Evolutionary conservation across 2,797 vertebrate genomes (phyloP).

Genomic region (Enteromius treurensis): DNA sequence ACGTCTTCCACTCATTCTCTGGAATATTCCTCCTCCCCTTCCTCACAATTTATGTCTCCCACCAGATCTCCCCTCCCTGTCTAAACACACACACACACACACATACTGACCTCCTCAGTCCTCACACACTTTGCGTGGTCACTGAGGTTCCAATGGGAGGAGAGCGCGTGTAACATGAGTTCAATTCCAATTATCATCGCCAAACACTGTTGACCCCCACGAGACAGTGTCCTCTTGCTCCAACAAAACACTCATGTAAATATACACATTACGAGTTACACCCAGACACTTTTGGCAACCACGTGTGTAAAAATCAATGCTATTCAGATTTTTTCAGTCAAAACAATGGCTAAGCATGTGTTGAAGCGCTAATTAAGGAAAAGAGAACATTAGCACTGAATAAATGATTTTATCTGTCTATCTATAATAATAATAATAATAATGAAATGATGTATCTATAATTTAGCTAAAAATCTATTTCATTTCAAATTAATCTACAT

Average conservation of each 20-base stretch:
- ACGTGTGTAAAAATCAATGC: background rate
- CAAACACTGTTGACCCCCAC: conserved; percentile 68
- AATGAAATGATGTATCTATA: no score
- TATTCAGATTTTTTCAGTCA: background rate
- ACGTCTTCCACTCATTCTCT: conserved; percentile 42
- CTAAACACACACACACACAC: conserved; percentile 46
- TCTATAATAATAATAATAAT: background rate
- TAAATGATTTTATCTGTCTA: background rate
- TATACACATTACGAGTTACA: background rate
- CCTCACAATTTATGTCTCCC: conserved; percentile 66
- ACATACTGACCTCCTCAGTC: conserved; percentile 22
- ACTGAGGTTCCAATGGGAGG: conserved; percentile 55
- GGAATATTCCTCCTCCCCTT: conserved; percentile 41
- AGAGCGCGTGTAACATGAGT: conserved; percentile 53
- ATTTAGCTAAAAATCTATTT: no score
- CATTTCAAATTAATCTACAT: no score
- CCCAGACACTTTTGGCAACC: background rate
- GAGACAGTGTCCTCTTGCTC: background rate
- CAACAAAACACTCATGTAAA: conserved; percentile 19
- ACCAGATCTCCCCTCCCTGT: conserved; percentile 14
- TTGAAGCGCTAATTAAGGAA: background rate
- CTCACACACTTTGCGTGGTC: conserved; percentile 48
- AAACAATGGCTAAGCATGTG: background rate
- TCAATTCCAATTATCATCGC: conserved; percentile 72
- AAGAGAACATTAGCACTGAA: background rate